Evolutionary conservation across 2,113 vertebrate species (phyloP), one percentile per base, ranked within the genome.

Genomic region (Rostratula benghalensis): DNA sequence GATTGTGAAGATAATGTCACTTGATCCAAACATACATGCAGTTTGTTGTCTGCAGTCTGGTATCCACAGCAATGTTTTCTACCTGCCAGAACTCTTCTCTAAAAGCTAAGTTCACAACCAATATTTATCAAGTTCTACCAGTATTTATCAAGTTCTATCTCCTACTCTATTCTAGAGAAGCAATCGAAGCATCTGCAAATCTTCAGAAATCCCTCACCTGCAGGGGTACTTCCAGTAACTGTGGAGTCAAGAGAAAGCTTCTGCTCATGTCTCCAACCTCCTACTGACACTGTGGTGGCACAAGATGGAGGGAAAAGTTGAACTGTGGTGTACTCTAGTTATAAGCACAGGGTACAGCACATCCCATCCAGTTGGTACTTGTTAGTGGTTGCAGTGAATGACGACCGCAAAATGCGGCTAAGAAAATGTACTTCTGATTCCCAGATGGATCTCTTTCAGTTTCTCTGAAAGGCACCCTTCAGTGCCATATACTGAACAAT

Each of bases 1-100:
- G 9, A 31, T 31, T 80, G 13, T 31, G 33, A 53, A 35, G 73
- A 61, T 61, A 67, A 50, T 3, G 4, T 41, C 83, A 45, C 33
- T 71, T 65, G 33, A 90, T 56, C 30, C 57, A 27, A 64, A 51
- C 2, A 70, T 0, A 3, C 3, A 64, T 0, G 0, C 60, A 80
- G 60, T 53, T 46, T 74, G 8, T 11, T 50, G 53, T 31, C 50
- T 80, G 28, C 14, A 76, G 20, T 73, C 64, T 19, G 6, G n/a
- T 50, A 84, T 11, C 22, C 1, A 1, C 3, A 60, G 25, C 8
- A 71, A 21, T 14, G 33, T 79, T 56, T 94, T 56, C 35, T 53
- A 59, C 7, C 19, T 54, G 37, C 21, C 65, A 19, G 18, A 91
- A 85, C 31, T 75, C 59, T 23, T 53, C 45, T 45, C 9, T 35